Evolutionary conservation across 2,888 invertebrate genomes (phyloP), one percentile per base, ranked within the genome.

Genomic region (Micoletzkya japonica): DNA sequence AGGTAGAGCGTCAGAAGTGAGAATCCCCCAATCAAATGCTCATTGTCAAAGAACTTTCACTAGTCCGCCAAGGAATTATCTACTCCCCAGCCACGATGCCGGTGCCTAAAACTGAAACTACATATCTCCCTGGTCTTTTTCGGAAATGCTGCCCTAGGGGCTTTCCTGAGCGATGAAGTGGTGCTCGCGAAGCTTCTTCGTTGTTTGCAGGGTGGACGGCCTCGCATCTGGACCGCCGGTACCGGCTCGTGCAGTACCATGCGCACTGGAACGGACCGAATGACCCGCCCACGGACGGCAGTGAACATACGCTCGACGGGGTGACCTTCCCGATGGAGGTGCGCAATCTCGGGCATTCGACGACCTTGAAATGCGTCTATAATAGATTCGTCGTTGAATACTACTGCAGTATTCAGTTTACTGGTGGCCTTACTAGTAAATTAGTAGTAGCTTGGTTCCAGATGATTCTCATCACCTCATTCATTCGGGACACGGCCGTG

Each of bases 241-340:
- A 54, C 24, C 36, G 52, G 4, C 37, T 66, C 17, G 36, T 54
- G 36, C 36, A 54, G 24, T 66, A 54, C 32, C 64, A 66, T 30
- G 64, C 26, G 6, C 64, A 66, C 54, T 66, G 64, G 64, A 54
- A 54, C 37, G 28, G 1, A 10, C 20, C 44, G 10, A 44, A 44
- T 44, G 30, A 54, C 20, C 3, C 36, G 2, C 17, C 4, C 0
- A 63, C 34, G 50, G 24, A 37, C 32, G 54, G 63, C n/a, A 50
- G 64, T 54, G 64, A 66, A 37, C 64, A 66, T 28, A 26, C 17
- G 6, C 17, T 66, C 36, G 28, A 66, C 37, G 64, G 54, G 10
- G 28, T 14, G 14, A 4, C 2, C 10, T 66, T 30, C 17, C 6
- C 36, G 17, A 54, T 54, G 14, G 64, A 66, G 54, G 64, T 50